Conservation (phyloP, 1,140 invertebrate species). For the Antheraea pernyi region DNA sequence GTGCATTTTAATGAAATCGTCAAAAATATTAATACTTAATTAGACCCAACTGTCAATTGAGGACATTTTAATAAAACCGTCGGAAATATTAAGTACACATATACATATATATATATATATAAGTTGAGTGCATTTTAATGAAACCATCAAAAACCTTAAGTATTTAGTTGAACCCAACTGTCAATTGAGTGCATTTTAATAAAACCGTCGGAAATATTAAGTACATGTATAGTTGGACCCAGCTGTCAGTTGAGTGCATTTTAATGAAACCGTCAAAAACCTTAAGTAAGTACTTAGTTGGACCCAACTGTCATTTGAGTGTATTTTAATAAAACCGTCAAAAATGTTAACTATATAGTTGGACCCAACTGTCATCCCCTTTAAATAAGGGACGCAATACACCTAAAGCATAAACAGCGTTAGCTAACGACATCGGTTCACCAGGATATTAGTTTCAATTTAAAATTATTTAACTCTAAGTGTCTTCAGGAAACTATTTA, state of each 20-base stretch:
- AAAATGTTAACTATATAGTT: background rate
- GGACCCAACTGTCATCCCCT: background rate
- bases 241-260: no score
- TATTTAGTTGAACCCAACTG: no score
- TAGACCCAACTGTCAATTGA: background rate
- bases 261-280: background rate
- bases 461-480: slow-evolving; percentile 19
- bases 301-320: background rate
- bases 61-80: no score
- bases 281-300: background rate
- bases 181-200: no score
- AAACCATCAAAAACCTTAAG: no score
- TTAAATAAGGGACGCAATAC: background rate
- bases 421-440: slow-evolving; percentile 1
- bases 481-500: slow-evolving; percentile 1
- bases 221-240: no score
- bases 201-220: no score
- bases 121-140: no score
- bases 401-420: slow-evolving; percentile 11
- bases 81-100: background rate
- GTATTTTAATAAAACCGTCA: background rate
- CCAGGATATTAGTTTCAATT: slow-evolving; percentile 26
- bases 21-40: background rate
- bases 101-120: background rate
- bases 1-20: no score